Conservation (phyloP, 2,888 invertebrate genomes). For the Cerastis rubricosa region DNA sequence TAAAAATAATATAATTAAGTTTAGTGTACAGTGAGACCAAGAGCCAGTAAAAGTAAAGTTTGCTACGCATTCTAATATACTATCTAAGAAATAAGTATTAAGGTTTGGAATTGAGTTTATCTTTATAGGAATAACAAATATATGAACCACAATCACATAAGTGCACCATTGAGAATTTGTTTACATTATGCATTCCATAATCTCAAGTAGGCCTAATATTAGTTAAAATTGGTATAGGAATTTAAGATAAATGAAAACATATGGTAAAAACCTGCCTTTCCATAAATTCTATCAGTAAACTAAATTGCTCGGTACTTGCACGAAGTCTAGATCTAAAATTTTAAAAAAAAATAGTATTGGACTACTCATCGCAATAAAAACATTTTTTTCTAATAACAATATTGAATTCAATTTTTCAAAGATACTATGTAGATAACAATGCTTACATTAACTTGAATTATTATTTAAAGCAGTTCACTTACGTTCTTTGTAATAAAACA, state of each 20-base stretch:
- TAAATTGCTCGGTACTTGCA: not conserved
- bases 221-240: not conserved
- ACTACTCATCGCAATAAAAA: not conserved
- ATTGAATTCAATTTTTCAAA: too few relatives aligned
- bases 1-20: not conserved
- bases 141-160: not conserved
- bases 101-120: not conserved
- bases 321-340: not conserved
- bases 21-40: not conserved
- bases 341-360: too few relatives aligned
- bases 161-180: conserved; percentile 1
- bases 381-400: too few relatives aligned
- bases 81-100: not conserved
- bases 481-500: too few relatives aligned
- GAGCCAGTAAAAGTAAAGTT: conserved; percentile 4
- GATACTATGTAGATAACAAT: too few relatives aligned
- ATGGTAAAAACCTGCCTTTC: not conserved
- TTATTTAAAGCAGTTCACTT: too few relatives aligned
- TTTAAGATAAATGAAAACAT: not conserved
- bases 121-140: not conserved
- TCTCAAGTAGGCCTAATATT: not conserved
- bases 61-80: not conserved
- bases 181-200: conserved; percentile 4
- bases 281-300: too few relatives aligned
- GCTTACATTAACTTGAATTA: too few relatives aligned